A percentile compares a stretch with the other conserved stretches of the same genome.
Evolutionary conservation across 2,113 vertebrate genomes (phyloP).

Genomic region (Tor tambroides): DNA sequence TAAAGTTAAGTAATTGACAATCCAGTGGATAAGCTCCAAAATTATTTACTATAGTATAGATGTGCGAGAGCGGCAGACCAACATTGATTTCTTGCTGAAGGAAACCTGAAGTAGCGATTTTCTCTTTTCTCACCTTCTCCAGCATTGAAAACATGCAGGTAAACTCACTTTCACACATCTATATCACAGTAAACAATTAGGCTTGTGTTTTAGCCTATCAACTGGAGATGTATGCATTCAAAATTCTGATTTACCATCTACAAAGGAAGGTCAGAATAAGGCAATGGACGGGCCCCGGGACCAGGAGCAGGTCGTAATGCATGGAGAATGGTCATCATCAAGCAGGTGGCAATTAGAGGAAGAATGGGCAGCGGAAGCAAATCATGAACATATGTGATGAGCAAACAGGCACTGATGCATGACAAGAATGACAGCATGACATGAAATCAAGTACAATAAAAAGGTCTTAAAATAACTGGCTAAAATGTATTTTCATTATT

Average conservation of each 20-base stretch:
- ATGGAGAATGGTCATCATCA: constrained; percentile 56
- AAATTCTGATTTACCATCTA: constrained; percentile 69
- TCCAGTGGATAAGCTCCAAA: constrained; percentile 46
- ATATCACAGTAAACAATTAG: constrained; percentile 37
- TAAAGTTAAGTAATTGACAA: constrained; percentile 5
- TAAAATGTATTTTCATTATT: too few relatives aligned
- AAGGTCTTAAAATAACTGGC: too few relatives aligned
- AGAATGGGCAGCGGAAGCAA: constrained; percentile 29
- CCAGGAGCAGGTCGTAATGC: constrained; percentile 41
- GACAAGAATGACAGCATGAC: constrained; percentile 19
- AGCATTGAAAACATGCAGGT: not conserved
- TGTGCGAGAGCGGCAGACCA: not conserved
- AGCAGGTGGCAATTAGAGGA: constrained; percentile 49
- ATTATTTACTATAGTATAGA: constrained; percentile 27
- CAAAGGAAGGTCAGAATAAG: constrained; percentile 27
- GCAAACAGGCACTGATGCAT: constrained; percentile 22
- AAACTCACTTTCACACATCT: constrained; percentile 12
- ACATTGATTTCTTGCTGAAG: not conserved
- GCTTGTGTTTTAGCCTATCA: constrained; percentile 38
- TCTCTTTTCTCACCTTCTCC: not conserved
- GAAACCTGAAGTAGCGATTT: not conserved
- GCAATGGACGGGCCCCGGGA: constrained; percentile 44
- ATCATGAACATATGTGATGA: constrained; percentile 27
- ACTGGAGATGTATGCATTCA: constrained; percentile 17
- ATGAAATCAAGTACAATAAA: not conserved